Evolutionary conservation across 2,888 invertebrate species (phyloP), one percentile per base, ranked within the genome.

Genomic region (Ypsolopha sequella): DNA sequence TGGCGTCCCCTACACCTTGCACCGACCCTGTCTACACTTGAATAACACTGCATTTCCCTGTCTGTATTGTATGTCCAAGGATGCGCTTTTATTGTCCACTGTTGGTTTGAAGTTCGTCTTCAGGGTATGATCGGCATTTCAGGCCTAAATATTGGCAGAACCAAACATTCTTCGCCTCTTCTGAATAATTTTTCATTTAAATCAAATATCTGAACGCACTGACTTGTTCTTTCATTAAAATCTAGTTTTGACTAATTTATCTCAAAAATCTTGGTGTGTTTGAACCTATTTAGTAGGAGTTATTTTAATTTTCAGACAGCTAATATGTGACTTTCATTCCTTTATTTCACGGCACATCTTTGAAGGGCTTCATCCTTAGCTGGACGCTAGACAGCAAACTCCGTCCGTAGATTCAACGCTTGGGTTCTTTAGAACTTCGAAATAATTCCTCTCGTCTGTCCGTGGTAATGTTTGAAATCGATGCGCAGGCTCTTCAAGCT

Each of bases 401-500:
- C 24, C 24, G 7, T 10, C 34, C 34, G 41, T 49, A 49, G 49
- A 41, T 49, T 38, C 38, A 49, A 41, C 24, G n/a, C 45, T 45
- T 45, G 11, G 8, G 14, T 11, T 45, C 41, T 11, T 1, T 41
- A 11, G n/a, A 11, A 11, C 13, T 41, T 41, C 41, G 7, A 13
- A 51, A 24, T 24, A 2, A 24, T 24, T 24, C 45, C 11, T 48
- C 51, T 41, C 11, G 41, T 41, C 13, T 11, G 41, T 41, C 51
- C 51, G 6, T 50, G 11, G 35, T 48, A 38, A 56, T 55, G 60
- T 67, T 65, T 48, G 39, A 39, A n/a, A 39, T 39, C 7, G 11
- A 8, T 43, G 47, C 38, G 52, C 79, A 93, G 93, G 94, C 95
- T 61, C 89, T 95, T 67, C 94, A 95, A 84, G 92, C 93, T 60